Evolutionary conservation across 2,888 invertebrate species (phyloP).

Genomic region (Pteria penguin): DNA sequence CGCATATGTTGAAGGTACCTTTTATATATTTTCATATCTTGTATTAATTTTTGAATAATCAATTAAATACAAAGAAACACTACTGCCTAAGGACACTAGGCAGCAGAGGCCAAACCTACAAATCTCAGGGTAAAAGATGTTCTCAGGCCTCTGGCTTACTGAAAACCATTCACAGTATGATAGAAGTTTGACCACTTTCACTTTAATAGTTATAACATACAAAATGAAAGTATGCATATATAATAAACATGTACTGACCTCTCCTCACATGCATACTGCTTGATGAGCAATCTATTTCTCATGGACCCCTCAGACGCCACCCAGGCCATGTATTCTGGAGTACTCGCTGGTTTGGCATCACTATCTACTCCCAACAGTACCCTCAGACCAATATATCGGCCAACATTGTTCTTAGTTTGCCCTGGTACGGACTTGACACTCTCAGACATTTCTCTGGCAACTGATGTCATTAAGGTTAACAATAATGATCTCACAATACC

Average conservation of each 20-base stretch:
- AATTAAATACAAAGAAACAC: too few relatives aligned
- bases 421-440: slow-evolving; percentile 1
- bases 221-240: not conserved
- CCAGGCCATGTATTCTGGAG: slow-evolving; percentile 21
- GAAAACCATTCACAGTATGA: too few relatives aligned
- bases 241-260: slow-evolving; percentile 55
- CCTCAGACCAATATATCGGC: slow-evolving; percentile 32
- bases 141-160: too few relatives aligned
- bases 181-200: too few relatives aligned
- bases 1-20: too few relatives aligned
- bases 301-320: slow-evolving; percentile 19
- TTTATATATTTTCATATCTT: too few relatives aligned
- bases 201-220: not conserved
- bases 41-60: too few relatives aligned
- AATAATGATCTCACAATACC: not conserved
- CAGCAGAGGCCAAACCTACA: too few relatives aligned
- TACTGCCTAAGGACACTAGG: too few relatives aligned
- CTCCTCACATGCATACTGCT: slow-evolving; percentile 70
- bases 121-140: too few relatives aligned
- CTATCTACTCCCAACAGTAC: slow-evolving; percentile 33
- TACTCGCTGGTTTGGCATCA: slow-evolving; percentile 6
- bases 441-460: slow-evolving; percentile 27
- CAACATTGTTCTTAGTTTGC: slow-evolving; percentile 9
- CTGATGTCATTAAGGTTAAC: slow-evolving; percentile 27
- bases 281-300: slow-evolving; percentile 31